Evolutionary conservation across 2,113 vertebrate genomes (phyloP).

Genomic region (Hemibagrus wyckioides): DNA sequence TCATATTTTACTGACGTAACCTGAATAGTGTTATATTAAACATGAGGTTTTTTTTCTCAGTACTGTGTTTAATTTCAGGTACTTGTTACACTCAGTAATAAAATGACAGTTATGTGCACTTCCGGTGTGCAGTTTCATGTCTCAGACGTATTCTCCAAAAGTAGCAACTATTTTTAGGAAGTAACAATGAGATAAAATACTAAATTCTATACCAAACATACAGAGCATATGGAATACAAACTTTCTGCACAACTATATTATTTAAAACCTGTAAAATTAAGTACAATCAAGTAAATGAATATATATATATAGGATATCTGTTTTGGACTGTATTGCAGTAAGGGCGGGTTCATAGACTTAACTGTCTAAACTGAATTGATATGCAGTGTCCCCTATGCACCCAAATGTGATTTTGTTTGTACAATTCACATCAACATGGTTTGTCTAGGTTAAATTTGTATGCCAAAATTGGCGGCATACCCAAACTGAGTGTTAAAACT

Average conservation of each 20-base stretch:
- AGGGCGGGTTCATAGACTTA: not conserved
- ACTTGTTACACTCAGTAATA: not conserved
- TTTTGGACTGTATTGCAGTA: not conserved
- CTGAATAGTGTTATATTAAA: not conserved
- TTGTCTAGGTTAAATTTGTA: too few relatives aligned
- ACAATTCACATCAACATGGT: not conserved
- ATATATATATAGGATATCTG: too few relatives aligned
- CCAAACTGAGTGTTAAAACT: not conserved
- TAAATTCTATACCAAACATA: not conserved
- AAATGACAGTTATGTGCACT: not conserved
- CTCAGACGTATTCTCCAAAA: not conserved
- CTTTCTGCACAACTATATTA: not conserved
- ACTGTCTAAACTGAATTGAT: not conserved
- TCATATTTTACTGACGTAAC: not conserved
- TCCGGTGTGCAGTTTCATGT: conserved; percentile 24
- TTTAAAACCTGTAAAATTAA: not conserved
- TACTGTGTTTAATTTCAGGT: not conserved
- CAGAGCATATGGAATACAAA: not conserved
- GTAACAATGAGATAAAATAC: not conserved
- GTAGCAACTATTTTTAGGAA: conserved; percentile 5
- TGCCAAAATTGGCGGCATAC: too few relatives aligned
- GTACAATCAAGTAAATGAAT: not conserved
- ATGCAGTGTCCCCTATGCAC: not conserved
- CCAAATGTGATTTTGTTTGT: not conserved
- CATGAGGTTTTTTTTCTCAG: not conserved